phyloP scores from a whole-genome alignment of 2,113 vertebrate species.

The Charadrius vociferus region DNA sequence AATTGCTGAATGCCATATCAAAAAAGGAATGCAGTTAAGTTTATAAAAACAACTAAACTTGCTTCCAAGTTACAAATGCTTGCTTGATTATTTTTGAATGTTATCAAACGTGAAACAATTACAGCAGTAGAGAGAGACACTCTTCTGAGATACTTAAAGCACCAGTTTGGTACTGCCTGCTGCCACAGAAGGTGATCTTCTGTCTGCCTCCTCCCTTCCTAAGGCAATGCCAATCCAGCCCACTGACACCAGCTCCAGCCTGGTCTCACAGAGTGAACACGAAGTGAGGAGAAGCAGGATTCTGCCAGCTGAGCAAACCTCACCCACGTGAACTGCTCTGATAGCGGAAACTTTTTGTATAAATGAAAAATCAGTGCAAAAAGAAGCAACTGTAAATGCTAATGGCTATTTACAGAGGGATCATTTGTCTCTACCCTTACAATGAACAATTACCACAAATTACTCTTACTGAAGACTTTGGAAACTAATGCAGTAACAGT shows the following conservation, averaged over 20 bases:
- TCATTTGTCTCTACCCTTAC: background rate
- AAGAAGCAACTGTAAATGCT: background rate
- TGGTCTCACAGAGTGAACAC: background rate
- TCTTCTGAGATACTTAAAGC: background rate
- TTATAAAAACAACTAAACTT: background rate
- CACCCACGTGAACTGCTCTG: background rate
- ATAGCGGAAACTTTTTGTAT: background rate
- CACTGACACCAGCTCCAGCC: background rate
- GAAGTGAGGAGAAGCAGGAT: background rate
- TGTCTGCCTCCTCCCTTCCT: too few species aligned
- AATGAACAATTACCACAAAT: background rate
- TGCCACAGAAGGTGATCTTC: too few species aligned
- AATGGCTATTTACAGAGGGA: background rate
- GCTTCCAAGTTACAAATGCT: background rate
- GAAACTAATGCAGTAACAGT: background rate
- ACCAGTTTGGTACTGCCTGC: too few species aligned
- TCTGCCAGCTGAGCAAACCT: background rate
- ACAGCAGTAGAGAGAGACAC: background rate
- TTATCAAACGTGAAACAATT: background rate
- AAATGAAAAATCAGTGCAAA: background rate
- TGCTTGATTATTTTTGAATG: background rate
- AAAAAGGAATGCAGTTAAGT: background rate
- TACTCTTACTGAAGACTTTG: background rate
- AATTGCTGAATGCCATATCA: background rate
- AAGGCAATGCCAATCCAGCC: too few species aligned